These are phyloP conservation scores for Alethe diademata DNA, from an alignment of 2,113 vertebrate species.

Conservation along the genomic window DNA sequence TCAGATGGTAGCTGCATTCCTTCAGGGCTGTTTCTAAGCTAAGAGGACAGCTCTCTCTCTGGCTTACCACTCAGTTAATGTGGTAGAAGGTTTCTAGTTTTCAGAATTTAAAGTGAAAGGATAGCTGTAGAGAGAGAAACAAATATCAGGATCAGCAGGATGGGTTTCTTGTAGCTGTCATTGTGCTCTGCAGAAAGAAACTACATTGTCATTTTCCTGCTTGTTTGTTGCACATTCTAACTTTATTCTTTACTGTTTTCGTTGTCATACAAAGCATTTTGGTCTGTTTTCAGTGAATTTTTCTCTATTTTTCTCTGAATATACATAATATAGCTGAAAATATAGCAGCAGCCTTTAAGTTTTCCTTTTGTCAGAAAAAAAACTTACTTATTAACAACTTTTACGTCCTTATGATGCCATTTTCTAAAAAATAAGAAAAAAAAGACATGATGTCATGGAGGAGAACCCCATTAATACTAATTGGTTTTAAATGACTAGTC, in stretches of 20 bases:
- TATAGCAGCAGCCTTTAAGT: background rate
- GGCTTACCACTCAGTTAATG: background rate
- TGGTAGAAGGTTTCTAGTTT: background rate
- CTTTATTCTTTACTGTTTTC: background rate
- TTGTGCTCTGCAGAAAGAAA: background rate
- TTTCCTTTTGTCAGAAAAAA: background rate
- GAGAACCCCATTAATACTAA: background rate
- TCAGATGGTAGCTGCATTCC: background rate
- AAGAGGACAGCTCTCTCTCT: background rate
- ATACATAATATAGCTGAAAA: background rate
- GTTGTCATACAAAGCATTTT: background rate
- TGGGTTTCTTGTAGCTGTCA: background rate
- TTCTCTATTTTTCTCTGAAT: background rate
- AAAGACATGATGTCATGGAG: background rate
- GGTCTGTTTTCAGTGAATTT: background rate
- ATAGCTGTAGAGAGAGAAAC: background rate
- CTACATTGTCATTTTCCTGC: background rate
- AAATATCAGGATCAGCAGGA: background rate
- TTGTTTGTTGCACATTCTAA: background rate
- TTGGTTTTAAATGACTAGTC: background rate
- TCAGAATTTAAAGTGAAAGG: background rate
- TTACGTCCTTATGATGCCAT: background rate
- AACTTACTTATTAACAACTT: background rate
- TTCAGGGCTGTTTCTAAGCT: background rate
- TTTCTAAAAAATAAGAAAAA: background rate